A percentile compares a stretch with the other conserved stretches of the same genome.
phyloP scores from a whole-genome alignment of 2,113 vertebrate species.

The Corythornis cristatus region DNA sequence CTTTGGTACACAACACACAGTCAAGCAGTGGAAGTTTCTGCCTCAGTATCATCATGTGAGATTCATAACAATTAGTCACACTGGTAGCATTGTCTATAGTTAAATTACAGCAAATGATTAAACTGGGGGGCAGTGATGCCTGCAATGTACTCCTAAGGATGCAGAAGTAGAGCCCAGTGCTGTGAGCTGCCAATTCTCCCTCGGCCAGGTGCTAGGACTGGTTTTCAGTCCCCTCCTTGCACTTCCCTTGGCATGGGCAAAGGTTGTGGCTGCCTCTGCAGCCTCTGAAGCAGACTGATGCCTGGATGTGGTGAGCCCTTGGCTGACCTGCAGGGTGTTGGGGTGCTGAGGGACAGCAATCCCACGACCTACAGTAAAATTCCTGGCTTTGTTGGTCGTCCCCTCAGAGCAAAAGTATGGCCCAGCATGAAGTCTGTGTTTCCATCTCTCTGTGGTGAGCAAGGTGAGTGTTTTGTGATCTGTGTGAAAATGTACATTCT shows the following conservation, averaged over 20 bases:
- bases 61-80: neutral
- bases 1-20: neutral
- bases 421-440: neutral
- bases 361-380: neutral
- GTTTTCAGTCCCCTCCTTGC: neutral
- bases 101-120: neutral
- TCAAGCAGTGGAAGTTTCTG: neutral
- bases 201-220: rapidly evolving
- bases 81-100: neutral
- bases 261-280: neutral
- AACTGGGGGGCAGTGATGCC: neutral
- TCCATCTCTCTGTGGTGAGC: neutral
- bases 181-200: neutral
- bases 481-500: rapidly evolving
- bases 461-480: neutral
- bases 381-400: neutral
- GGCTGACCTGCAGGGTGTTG: neutral
- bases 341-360: neutral
- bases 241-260: neutral
- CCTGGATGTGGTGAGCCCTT: neutral
- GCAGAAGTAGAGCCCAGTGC: neutral
- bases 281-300: neutral
- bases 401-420: neutral
- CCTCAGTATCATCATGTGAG: neutral
- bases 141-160: neutral